Conservation (phyloP, 2,888 invertebrate genomes). For the Idaea biselata region DNA sequence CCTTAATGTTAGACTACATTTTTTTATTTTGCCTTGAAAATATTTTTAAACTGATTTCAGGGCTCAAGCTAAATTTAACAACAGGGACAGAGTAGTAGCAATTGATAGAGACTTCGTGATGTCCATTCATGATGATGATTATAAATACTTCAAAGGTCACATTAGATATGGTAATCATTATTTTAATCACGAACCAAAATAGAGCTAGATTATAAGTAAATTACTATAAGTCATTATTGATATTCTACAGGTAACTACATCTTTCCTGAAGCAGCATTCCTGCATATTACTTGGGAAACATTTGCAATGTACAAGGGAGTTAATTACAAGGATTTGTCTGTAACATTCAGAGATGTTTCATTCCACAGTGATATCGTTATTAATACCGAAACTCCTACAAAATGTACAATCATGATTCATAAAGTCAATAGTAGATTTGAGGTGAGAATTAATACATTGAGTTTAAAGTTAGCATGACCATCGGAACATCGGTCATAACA, state of each 20-base stretch:
- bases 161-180: conserved; percentile 36
- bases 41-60: conserved; percentile 32
- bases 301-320: conserved; percentile 60
- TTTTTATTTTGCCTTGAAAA: too few species aligned
- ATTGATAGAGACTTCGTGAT: conserved; percentile 39
- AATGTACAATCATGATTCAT: conserved; percentile 29
- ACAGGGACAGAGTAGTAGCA: conserved; percentile 27
- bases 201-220: neutral
- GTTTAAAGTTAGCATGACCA: conserved; percentile 11
- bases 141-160: conserved; percentile 37
- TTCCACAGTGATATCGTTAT: conserved; percentile 30
- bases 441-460: conserved; percentile 25
- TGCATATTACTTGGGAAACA: conserved; percentile 73
- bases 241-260: conserved; percentile 71
- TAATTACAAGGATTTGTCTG: conserved; percentile 43
- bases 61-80: conserved; percentile 37
- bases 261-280: conserved; percentile 84
- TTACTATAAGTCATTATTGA: neutral
- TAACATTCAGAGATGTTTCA: conserved; percentile 28
- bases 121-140: conserved; percentile 50
- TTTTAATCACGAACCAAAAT: neutral
- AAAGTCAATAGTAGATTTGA: conserved; percentile 38
- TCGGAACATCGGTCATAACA: too few species aligned
- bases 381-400: conserved; percentile 21
- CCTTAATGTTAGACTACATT: too few species aligned